phyloP scores from a whole-genome alignment of 2,113 vertebrate genomes.

The Bos taurus region DNA sequence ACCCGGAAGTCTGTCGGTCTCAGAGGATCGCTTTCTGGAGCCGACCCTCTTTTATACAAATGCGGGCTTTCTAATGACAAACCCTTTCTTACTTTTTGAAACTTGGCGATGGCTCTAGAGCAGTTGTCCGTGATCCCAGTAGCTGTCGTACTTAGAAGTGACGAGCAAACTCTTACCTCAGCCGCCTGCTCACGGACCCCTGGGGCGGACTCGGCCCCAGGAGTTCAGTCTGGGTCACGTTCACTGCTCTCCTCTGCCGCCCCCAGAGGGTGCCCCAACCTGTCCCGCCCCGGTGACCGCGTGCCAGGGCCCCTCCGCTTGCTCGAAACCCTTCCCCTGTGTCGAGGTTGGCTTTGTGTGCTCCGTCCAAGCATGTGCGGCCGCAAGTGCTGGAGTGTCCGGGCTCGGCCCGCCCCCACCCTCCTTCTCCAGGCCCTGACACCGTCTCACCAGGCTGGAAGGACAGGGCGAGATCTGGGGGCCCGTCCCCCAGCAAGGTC shows the following conservation, averaged over 20 bases:
- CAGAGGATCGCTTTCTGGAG: slow-evolving; percentile 59
- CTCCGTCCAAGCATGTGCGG: slow-evolving; percentile 46
- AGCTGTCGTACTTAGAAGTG: slow-evolving; percentile 74
- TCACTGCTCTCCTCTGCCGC: slow-evolving; percentile 71
- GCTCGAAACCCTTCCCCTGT: slow-evolving; percentile 62
- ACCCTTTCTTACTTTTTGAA: slow-evolving; percentile 82
- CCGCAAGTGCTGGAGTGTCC: slow-evolving; percentile 47
- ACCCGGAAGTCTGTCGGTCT: slow-evolving; percentile 51
- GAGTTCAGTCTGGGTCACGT: slow-evolving; percentile 51
- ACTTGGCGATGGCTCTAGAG: slow-evolving; percentile 74
- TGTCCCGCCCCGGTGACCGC: slow-evolving; percentile 59
- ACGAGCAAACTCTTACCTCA: slow-evolving; percentile 66
- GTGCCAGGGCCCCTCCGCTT: slow-evolving; percentile 68
- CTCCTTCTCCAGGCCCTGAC: background rate
- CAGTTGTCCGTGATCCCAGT: slow-evolving; percentile 69
- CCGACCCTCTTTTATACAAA: slow-evolving; percentile 71
- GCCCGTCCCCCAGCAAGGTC: background rate
- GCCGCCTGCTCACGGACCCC: slow-evolving; percentile 22
- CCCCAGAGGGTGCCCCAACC: slow-evolving; percentile 67
- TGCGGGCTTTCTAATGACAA: slow-evolving; percentile 80
- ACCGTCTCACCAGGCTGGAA: background rate
- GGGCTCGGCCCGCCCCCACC: background rate
- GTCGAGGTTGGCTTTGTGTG: slow-evolving; percentile 50
- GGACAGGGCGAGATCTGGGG: background rate
- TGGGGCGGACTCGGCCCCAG: background rate